phyloP scores from a whole-genome alignment of 2,888 invertebrate genomes.

The Drosophila nigricruria region DNA sequence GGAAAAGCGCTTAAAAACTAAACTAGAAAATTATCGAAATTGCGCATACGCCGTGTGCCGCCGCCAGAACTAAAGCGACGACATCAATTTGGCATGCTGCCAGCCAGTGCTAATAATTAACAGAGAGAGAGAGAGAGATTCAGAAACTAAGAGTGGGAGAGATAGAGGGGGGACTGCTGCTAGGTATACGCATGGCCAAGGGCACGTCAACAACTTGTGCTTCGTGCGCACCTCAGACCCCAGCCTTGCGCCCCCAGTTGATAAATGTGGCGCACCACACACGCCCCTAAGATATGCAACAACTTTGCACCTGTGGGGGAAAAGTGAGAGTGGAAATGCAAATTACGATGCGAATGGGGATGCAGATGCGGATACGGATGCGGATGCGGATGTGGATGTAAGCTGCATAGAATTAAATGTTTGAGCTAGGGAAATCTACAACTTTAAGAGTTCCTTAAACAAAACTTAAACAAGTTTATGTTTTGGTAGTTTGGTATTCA shows the following conservation, averaged over 20 bases:
- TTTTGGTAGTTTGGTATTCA: too few relatives aligned
- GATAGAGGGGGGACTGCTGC: too few relatives aligned
- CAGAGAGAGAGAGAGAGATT: neutral
- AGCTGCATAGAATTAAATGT: neutral
- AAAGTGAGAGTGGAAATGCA: conserved; percentile 10
- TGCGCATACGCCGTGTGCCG: conserved; percentile 47
- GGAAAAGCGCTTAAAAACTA: conserved; percentile 1
- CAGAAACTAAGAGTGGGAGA: neutral
- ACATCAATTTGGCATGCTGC: conserved; percentile 72
- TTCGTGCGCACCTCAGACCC: too few relatives aligned
- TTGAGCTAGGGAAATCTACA: neutral
- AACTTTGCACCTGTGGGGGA: conserved; percentile 5
- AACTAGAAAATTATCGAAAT: conserved; percentile 55
- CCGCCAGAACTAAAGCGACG: conserved; percentile 36
- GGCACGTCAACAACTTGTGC: conserved; percentile 45
- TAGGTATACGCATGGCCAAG: conserved; percentile 46
- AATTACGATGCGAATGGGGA: neutral
- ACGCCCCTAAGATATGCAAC: conserved; percentile 39
- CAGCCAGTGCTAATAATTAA: conserved; percentile 54
- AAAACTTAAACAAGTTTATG: too few relatives aligned
- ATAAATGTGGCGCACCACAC: conserved; percentile 18
- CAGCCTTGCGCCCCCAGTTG: neutral
- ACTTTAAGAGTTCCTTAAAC: neutral
- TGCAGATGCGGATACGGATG: conserved; percentile 1
- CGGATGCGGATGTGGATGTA: neutral